Conservation (phyloP, 2,113 vertebrate genomes). For the Gopherus flavomarginatus region DNA sequence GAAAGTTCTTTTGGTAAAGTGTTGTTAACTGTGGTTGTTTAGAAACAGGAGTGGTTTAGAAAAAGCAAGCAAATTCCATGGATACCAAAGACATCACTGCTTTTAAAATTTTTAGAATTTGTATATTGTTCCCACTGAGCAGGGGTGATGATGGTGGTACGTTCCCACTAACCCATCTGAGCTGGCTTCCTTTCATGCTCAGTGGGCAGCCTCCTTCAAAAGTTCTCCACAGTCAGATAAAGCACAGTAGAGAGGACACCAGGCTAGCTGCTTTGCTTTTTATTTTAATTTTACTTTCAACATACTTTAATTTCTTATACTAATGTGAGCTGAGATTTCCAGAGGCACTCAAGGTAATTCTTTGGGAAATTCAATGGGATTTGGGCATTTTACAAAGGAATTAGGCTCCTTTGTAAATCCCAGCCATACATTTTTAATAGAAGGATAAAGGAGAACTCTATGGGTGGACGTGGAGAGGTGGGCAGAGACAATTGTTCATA, state of each 20-base stretch:
- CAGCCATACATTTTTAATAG: neutral
- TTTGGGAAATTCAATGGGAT: neutral
- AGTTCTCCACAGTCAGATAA: neutral
- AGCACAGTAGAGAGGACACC: neutral
- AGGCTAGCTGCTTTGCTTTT: neutral
- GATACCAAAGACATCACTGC: neutral
- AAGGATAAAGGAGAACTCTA: neutral
- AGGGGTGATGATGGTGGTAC: neutral
- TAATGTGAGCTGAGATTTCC: neutral
- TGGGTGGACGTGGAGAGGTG: neutral
- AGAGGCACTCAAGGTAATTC: neutral
- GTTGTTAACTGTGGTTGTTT: neutral
- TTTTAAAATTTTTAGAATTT: rapidly evolving
- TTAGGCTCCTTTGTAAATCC: neutral
- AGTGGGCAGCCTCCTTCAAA: neutral
- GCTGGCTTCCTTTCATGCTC: rapidly evolving
- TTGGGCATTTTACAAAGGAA: neutral
- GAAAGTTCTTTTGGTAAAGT: neutral
- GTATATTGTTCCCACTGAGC: neutral
- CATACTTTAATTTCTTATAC: neutral
- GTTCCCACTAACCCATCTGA: neutral
- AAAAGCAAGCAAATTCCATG: neutral
- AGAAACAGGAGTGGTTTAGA: neutral
- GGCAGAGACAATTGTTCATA: neutral
- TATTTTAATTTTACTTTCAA: neutral